Base-by-base conservation (phyloP, 2,888 invertebrate species). In the Aphrophora alni region DNA sequence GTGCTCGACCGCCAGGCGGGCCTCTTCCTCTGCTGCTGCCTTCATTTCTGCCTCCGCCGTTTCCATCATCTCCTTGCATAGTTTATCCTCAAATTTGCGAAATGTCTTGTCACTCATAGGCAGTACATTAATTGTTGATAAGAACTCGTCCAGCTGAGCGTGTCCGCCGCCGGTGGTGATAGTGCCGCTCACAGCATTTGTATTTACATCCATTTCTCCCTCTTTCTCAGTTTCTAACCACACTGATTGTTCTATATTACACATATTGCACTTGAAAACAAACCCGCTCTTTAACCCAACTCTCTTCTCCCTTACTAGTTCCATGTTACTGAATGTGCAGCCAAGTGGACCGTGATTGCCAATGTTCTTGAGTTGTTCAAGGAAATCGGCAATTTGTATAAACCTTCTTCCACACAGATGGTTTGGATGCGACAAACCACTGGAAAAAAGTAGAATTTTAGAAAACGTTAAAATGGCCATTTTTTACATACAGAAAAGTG, bases 131-230 rank as follows among this genome's bases (percentile, higher is more conserved):
- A 71, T 71, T 71, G 71, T 25, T 25, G 25, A 28, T 7, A 71
- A 26, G 2, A 71, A n/a, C 25, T 71, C 71, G n/a, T 71, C 71
- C 12, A 71, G 71, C 71, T 71, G 71, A 24, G 71, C 26, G 25
- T 71, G 71, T 21, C 71, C 71, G 5, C 71, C 71, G 17, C 71
- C 71, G 17, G 79, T 79, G 26, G 73, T 73, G 51, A 79, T 38
- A 44, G 79, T 79, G 33, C 78, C 78, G 51, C 73, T 74, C 26
- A 79, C 79, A 17, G 79, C 79, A 28, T 28, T 14, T 28, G 74
- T 74, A 68, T 79, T 79, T 8, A 79, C 79, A 27, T 79, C 79
- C 79, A 74, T 79, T 27, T 27, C 12, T 44, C 10, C 25, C 14
- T 73, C 28, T 17, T 79, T 51, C 0, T 1, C 2, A 10, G 2